phyloP scores from a whole-genome alignment of 2,797 vertebrate species.

The Acipenser oxyrinchus region DNA sequence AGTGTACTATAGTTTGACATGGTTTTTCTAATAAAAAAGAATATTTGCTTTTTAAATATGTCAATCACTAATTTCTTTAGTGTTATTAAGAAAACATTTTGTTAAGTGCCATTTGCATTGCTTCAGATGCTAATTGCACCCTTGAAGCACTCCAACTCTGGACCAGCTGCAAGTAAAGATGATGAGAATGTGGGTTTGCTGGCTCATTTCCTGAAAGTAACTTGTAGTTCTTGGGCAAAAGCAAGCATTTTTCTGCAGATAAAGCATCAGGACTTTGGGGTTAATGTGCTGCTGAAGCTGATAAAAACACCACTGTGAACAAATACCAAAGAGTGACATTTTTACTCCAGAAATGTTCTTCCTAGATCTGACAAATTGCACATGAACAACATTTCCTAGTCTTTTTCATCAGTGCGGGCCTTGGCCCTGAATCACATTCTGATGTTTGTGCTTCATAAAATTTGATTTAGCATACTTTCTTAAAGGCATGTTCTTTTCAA shows the following conservation, averaged over 20 bases:
- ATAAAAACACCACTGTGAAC: slow-evolving; percentile 17
- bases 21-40: too few relatives aligned
- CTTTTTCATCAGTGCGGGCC: neutral
- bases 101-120: slow-evolving; percentile 1
- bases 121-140: neutral
- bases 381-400: neutral
- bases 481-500: neutral
- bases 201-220: neutral
- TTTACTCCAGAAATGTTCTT: neutral
- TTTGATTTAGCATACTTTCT: neutral
- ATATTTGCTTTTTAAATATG: too few relatives aligned
- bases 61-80: too few relatives aligned
- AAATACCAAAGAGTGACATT: slow-evolving; percentile 18
- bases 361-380: slow-evolving; percentile 16
- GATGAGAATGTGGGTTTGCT: neutral
- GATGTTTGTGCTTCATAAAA: neutral
- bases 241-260: neutral
- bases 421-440: neutral
- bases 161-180: neutral
- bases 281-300: slow-evolving; percentile 27
- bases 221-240: neutral
- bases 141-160: neutral
- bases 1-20: too few relatives aligned
- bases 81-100: neutral
- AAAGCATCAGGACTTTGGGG: slow-evolving; percentile 7